Percentiles rank a stretch among this genome's conserved stretches.
phyloP scores from a whole-genome alignment of 2,888 invertebrate genomes.

The Gari tellinella region DNA sequence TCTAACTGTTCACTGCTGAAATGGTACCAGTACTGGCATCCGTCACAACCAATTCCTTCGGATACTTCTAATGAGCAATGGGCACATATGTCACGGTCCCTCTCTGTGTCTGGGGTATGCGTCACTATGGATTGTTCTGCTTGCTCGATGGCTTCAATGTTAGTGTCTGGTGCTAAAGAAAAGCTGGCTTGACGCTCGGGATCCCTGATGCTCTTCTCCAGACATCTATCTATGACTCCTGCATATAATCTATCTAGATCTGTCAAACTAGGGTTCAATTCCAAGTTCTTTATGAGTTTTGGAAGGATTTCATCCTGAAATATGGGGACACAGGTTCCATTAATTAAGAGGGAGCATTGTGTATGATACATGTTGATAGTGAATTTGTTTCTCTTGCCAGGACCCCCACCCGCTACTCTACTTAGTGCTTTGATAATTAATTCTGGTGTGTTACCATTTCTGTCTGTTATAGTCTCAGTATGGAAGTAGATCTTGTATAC shows the following conservation, averaged over 20 bases:
- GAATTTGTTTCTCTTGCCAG: neutral
- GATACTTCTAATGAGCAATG: neutral
- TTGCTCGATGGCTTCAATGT: too few species aligned
- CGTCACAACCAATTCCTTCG: neutral
- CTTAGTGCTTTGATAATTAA: neutral
- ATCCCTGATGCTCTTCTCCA: neutral
- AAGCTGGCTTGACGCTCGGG: neutral
- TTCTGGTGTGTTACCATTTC: neutral
- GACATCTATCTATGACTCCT: constrained; percentile 1
- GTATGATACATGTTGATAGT: neutral
- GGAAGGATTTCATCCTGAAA: neutral
- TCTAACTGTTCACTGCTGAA: neutral
- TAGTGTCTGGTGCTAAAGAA: too few species aligned
- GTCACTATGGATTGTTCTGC: too few species aligned
- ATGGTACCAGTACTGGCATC: neutral
- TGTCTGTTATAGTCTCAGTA: neutral
- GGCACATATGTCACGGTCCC: neutral
- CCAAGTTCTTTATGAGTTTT: neutral
- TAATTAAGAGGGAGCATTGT: constrained; percentile 5
- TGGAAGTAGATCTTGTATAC: neutral
- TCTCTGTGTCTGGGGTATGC: too few species aligned
- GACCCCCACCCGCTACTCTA: neutral
- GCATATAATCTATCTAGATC: neutral
- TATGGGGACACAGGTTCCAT: neutral
- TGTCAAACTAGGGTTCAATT: neutral